Evolutionary conservation across 2,797 vertebrate species (phyloP), one percentile per base, ranked within the genome.

Genomic region (Enteromius fasciolatus): DNA sequence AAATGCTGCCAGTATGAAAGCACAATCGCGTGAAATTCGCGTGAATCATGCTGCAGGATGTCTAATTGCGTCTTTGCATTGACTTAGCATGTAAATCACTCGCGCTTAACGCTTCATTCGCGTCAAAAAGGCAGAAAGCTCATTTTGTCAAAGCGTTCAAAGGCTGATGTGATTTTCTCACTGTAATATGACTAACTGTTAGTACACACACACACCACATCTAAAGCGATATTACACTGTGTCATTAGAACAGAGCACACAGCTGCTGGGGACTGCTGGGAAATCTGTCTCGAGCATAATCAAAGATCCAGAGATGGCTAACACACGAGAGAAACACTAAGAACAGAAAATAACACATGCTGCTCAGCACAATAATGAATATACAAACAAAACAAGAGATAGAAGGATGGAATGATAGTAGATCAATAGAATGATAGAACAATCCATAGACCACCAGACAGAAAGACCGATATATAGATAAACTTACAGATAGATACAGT

Each of bases 221-320:
- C 25, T 64, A 64, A 77, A 64, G 59, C 12, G 41, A 48, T 64
- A 48, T 77, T 5, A 46, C 59, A 64, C 39, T 0, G 2, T 63
- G 25, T 23, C 41, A 23, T 66, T 66, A 64, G 5, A 31, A 75
- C 54, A 78, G 36, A 59, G 52, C 69, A 23, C 50, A 59, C 70
- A 74, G 31, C 48, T 36, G 70, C 70, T 36, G 48, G 33, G 28
- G 41, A 20, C 15, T 48, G 44, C 68, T 72, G 69, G 69, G 70
- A 54, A 74, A 74, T 74, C 70, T 52, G 48, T 54, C 48, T 33
- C 5, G 28, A 74, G 50, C 17, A 4, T 46, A 74, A 54, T 74
- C 31, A 74, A 23, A 54, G 18, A 23, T 74, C 50, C 31, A 74
- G 41, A 44, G 39, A 44, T 3, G 5, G 39, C 57, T 31, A 31